Percentiles rank a stretch among this genome's conserved stretches.
phyloP scores from a whole-genome alignment of 2,113 vertebrate species.

The Phylloscopus trochilus region DNA sequence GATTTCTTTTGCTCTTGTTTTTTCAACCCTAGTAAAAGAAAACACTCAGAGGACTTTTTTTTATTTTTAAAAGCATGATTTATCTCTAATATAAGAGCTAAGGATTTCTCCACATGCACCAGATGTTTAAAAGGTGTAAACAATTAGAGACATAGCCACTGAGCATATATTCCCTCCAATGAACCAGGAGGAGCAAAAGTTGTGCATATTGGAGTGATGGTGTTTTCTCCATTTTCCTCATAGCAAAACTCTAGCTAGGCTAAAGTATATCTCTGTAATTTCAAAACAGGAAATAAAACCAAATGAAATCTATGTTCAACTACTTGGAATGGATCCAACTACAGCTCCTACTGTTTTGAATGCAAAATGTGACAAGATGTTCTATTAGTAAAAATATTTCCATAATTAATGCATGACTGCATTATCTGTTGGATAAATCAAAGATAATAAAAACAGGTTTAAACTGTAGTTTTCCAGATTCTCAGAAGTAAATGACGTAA shows the following conservation, averaged over 20 bases:
- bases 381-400: not conserved
- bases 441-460: not conserved
- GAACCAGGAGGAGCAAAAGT: not conserved
- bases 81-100: not conserved
- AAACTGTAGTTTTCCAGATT: not conserved
- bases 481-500: not conserved
- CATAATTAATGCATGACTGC: not conserved
- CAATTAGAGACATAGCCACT: not conserved
- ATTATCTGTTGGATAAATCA: not conserved
- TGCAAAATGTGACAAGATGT: not conserved
- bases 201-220: not conserved
- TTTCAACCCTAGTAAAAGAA: not conserved
- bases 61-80: not conserved
- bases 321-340: not conserved
- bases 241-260: not conserved
- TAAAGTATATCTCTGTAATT: not conserved
- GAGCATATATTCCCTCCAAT: not conserved
- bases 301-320: not conserved
- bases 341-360: not conserved
- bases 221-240: not conserved
- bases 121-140: not conserved
- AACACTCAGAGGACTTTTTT: not conserved
- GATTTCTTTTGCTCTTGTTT: not conserved
- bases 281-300: not conserved
- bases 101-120: not conserved